Conservation (phyloP, 2,888 invertebrate species). For the Thecophora atra region DNA sequence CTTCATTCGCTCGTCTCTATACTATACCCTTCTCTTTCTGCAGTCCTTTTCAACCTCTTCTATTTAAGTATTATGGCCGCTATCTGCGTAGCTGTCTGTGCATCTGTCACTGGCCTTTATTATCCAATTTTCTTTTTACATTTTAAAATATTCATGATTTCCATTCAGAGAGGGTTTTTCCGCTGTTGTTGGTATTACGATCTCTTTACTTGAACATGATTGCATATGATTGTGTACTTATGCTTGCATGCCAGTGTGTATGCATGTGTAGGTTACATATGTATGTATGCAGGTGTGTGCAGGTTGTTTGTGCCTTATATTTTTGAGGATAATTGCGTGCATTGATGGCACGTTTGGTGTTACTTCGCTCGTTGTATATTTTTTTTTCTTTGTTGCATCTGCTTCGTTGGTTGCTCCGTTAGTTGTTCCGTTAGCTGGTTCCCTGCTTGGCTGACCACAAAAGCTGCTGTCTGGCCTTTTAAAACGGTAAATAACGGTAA, state of each 20-base stretch:
- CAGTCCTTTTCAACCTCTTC: neutral
- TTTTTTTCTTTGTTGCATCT: neutral
- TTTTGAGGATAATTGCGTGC: conserved; percentile 29
- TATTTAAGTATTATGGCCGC: too few species aligned
- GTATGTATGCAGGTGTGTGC: neutral
- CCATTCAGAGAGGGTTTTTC: neutral
- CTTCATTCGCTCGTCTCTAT: neutral
- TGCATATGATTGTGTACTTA: neutral
- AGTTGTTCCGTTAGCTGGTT: neutral
- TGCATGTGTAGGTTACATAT: neutral
- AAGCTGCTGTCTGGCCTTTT: conserved; percentile 14
- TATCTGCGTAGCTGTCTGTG: too few species aligned
- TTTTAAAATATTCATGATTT: conserved; percentile 38
- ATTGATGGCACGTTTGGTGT: conserved; percentile 3
- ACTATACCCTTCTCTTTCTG: neutral
- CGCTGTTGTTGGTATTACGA: conserved; percentile 1
- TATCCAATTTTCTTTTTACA: conserved; percentile 29
- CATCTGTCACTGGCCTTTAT: conserved; percentile 10
- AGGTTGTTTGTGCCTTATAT: conserved; percentile 3
- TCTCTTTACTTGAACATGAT: conserved; percentile 4
- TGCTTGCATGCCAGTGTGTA: too few species aligned
- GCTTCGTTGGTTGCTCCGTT: too few species aligned
- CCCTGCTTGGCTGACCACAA: conserved; percentile 20
- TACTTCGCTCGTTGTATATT: too few species aligned
- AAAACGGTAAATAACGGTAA: conserved; percentile 34